Percentiles rank a stretch among this genome's conserved stretches.
phyloP scores from a whole-genome alignment of 2,888 invertebrate species.

The Ametastegia equiseti region DNA sequence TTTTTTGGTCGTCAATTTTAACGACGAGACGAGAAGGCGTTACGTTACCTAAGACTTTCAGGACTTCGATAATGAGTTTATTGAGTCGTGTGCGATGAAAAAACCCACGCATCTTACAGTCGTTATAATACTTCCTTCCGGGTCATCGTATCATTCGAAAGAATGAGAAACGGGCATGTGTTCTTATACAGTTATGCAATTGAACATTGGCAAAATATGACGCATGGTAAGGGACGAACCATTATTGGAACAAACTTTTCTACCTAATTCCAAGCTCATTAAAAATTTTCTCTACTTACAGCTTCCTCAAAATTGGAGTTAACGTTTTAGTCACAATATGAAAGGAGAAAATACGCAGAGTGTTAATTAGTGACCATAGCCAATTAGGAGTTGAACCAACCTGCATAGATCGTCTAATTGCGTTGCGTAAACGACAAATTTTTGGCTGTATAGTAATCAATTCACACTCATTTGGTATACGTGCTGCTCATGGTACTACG shows the following conservation, averaged over 20 bases:
- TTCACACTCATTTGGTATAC: slow-evolving; percentile 15
- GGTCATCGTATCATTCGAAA: background rate
- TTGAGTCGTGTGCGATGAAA: background rate
- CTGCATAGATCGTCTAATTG: background rate
- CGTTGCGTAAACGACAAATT: slow-evolving; percentile 1
- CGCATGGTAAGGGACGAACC: background rate
- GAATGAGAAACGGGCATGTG: background rate
- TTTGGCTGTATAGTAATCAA: slow-evolving; percentile 10
- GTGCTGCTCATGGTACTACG: background rate
- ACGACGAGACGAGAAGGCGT: background rate
- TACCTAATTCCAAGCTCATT: background rate
- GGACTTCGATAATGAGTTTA: slow-evolving; percentile 8
- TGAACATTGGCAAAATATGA: background rate
- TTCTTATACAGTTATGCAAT: background rate
- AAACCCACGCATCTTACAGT: slow-evolving; percentile 5
- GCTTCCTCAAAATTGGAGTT: background rate
- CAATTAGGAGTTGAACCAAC: background rate
- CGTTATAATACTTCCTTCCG: slow-evolving; percentile 8
- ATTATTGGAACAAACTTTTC: background rate
- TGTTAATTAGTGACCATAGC: background rate
- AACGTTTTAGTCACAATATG: background rate
- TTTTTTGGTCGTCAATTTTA: background rate
- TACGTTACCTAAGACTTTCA: background rate
- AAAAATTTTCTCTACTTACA: background rate
- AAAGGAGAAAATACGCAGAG: background rate